These are phyloP conservation scores for Microctenopoma lineatum DNA, from an alignment of 2,797 vertebrate genomes.

Conservation along the genomic window DNA sequence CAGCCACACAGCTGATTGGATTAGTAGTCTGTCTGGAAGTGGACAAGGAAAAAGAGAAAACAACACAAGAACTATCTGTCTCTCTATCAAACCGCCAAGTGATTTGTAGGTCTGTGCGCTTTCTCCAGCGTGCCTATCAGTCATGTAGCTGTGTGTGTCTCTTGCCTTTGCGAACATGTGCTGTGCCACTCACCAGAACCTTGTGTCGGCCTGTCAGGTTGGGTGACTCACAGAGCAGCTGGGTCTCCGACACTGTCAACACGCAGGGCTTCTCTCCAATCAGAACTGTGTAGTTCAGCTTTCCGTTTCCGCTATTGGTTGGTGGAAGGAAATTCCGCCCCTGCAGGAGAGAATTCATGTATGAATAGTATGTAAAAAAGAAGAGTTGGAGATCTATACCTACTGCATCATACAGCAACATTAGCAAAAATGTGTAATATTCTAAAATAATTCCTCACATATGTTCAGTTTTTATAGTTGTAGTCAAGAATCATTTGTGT, in stretches of 20 bases:
- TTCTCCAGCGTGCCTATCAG: constrained; percentile 20
- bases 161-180: constrained; percentile 7
- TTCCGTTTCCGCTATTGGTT: constrained; percentile 91
- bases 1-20: constrained; percentile 63
- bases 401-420: neutral
- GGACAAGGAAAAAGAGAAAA: constrained; percentile 50
- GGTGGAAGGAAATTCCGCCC: constrained; percentile 95
- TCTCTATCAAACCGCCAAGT: constrained; percentile 46
- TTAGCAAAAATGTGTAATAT: neutral
- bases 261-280: constrained; percentile 94
- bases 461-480: neutral
- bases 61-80: constrained; percentile 50
- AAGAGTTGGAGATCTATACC: neutral
- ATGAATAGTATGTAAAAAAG: neutral
- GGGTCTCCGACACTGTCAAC: constrained; percentile 94
- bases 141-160: neutral
- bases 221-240: constrained; percentile 96
- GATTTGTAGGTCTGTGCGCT: constrained; percentile 43
- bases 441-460: neutral
- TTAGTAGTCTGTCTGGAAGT: constrained; percentile 63
- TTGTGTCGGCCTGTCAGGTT: constrained; percentile 96
- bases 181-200: constrained; percentile 91
- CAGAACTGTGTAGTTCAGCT: constrained; percentile 95
- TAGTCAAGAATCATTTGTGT: neutral
- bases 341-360: constrained; percentile 70